phyloP scores from a whole-genome alignment of 2,113 vertebrate species.

The Esox niger region DNA sequence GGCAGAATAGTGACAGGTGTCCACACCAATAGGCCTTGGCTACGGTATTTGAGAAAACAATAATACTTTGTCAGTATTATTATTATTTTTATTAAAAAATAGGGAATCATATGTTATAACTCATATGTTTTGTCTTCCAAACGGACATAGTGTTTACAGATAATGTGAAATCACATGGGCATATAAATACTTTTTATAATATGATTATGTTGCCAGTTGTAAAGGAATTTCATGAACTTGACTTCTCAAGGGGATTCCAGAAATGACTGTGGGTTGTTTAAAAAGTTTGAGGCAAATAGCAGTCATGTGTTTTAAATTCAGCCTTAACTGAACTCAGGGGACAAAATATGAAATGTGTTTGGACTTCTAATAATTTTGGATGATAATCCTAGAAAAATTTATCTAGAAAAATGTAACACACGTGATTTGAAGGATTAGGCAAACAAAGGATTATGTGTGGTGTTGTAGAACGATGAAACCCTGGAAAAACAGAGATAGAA shows the following conservation, averaged over 20 bases:
- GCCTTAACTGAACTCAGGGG: slow-evolving; percentile 60
- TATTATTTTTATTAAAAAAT: slow-evolving; percentile 11
- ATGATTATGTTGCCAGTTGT: slow-evolving; percentile 34
- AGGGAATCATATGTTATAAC: slow-evolving; percentile 48
- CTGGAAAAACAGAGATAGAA: slow-evolving; percentile 61
- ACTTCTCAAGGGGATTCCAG: slow-evolving; percentile 69
- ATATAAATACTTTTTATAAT: slow-evolving; percentile 69
- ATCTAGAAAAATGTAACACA: too few species aligned
- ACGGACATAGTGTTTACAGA: slow-evolving; percentile 50
- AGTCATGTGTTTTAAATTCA: slow-evolving; percentile 75
- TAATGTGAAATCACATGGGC: slow-evolving; percentile 67
- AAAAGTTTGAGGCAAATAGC: slow-evolving; percentile 55
- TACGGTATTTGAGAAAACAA: slow-evolving; percentile 12
- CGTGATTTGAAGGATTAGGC: slow-evolving; percentile 38
- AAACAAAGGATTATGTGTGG: slow-evolving; percentile 57
- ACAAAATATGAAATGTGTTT: slow-evolving; percentile 69
- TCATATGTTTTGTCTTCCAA: slow-evolving; percentile 37
- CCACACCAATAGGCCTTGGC: neutral
- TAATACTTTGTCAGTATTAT: too few species aligned
- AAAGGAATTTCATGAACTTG: slow-evolving; percentile 64
- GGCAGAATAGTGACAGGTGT: neutral
- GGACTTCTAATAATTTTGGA: slow-evolving; percentile 67
- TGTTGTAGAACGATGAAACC: slow-evolving; percentile 47
- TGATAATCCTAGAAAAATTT: slow-evolving; percentile 63
- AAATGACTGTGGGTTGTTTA: slow-evolving; percentile 68